A percentile compares a stretch with the other conserved stretches of the same genome.
Conservation (phyloP, 2,888 invertebrate species). For the Onthophagus sagittarius region DNA sequence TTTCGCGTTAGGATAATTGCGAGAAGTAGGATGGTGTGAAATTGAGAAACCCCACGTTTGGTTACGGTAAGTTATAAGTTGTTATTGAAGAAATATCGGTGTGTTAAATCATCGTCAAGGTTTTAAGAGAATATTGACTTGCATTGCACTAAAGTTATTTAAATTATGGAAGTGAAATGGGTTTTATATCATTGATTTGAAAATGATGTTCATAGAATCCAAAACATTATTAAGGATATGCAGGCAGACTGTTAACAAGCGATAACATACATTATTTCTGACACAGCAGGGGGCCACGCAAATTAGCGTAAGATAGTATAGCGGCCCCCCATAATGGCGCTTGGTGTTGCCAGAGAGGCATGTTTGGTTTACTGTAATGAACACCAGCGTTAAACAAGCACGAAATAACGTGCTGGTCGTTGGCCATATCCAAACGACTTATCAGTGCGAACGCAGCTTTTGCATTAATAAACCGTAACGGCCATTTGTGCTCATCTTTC, state of each 20-base stretch:
- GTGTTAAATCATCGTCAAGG: background rate
- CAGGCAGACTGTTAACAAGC: background rate
- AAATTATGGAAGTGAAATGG: no score
- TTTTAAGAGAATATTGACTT: background rate
- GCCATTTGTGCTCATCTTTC: background rate
- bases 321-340: background rate
- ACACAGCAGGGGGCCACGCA: background rate
- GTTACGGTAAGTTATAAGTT: background rate
- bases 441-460: conserved; percentile 2
- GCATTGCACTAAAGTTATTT: no score
- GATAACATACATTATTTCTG: background rate
- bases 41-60: background rate
- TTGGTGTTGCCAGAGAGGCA: conserved; percentile 21
- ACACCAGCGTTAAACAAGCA: conserved; percentile 21
- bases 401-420: conserved; percentile 18
- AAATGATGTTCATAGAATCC: background rate
- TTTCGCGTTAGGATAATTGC: background rate
- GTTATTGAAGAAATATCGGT: background rate
- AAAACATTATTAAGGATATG: background rate
- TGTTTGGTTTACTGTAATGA: conserved; percentile 22
- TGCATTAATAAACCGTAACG: background rate
- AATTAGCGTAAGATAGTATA: conserved; percentile 7
- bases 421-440: conserved; percentile 5
- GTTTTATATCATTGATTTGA: background rate
- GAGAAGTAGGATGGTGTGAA: background rate